These are phyloP conservation scores for Drosophila cyrtoloma DNA, from an alignment of 2,888 invertebrate species.

Conservation along the genomic window DNA sequence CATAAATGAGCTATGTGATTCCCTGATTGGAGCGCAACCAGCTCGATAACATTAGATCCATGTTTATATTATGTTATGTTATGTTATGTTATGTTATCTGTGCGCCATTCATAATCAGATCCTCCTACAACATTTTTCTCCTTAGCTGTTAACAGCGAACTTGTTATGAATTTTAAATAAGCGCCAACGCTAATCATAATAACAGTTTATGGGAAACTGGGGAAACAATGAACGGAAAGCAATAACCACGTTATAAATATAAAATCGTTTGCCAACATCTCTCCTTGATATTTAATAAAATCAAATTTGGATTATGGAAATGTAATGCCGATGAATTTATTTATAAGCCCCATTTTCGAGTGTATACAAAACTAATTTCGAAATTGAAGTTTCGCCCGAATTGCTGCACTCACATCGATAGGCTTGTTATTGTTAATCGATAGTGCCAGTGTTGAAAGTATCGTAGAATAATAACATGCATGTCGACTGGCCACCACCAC, in stretches of 20 bases:
- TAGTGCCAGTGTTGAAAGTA: slow-evolving; percentile 17
- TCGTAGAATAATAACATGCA: neutral
- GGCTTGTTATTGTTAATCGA: neutral
- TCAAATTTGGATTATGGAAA: neutral
- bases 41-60: neutral
- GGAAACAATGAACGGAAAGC: neutral
- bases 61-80: neutral
- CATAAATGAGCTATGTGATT: neutral
- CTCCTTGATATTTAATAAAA: neutral
- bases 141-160: neutral
- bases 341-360: neutral
- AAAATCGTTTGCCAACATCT: neutral
- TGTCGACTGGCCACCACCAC: slow-evolving; percentile 33
- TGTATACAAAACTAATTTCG: neutral
- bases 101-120: neutral
- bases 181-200: neutral
- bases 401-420: neutral
- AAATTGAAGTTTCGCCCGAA: neutral
- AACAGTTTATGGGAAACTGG: no score
- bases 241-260: neutral
- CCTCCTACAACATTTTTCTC: neutral
- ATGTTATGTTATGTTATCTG: neutral
- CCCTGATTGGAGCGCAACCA: neutral
- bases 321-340: neutral
- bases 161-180: neutral